Base-by-base conservation (phyloP, 1,140 invertebrate species). In the Tetramorium simillimum region DNA sequence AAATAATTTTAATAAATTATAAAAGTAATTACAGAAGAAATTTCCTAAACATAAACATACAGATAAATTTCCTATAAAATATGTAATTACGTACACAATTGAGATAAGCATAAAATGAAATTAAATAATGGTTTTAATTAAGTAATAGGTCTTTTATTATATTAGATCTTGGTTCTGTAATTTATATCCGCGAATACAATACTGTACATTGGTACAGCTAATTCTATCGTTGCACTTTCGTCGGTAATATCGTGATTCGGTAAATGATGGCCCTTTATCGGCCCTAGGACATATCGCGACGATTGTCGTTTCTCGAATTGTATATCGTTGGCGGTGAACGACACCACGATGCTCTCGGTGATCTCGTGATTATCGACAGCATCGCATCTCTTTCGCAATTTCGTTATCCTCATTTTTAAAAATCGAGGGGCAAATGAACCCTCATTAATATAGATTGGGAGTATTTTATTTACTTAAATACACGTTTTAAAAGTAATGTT, bases 291-390 rank as follows among this genome's bases (percentile, higher is more conserved):
- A 24, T 76, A 9, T 40, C 56, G 14, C 6, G 6, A 12, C 62
- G 14, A 67, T 12, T 43, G 33, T 14, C 12, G 49, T 70, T 69
- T 80, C 77, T 70, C 24, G 14, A 65, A 51, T 56, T 43, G 21
- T 16, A 70, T 24, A 7, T 14, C 37, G 14, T 3, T 46, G 62
- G 60, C 21, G 53, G 21, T 46, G 28, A 77, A 62, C 40, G 75
- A 77, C 24, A 62, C 12, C 37, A 16, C 60, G n/a, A 37, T 3
- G 49, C 2, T 40, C 43, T 37, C 43, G 12, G 24, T 75, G 4
- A 28, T 63, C 49, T 40, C 72, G n/a, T 33, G 37, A 53, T 80
- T 80, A 69, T 80, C 46, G 60, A 78, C 76, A 4, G 43, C n/a
- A 60, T 77, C 12, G 10, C 18, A 5, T 46, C 33, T 51, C 56